Evolutionary conservation across 2,888 invertebrate genomes (phyloP), one percentile per base, ranked within the genome.

Genomic region (Nowickia ferox): DNA sequence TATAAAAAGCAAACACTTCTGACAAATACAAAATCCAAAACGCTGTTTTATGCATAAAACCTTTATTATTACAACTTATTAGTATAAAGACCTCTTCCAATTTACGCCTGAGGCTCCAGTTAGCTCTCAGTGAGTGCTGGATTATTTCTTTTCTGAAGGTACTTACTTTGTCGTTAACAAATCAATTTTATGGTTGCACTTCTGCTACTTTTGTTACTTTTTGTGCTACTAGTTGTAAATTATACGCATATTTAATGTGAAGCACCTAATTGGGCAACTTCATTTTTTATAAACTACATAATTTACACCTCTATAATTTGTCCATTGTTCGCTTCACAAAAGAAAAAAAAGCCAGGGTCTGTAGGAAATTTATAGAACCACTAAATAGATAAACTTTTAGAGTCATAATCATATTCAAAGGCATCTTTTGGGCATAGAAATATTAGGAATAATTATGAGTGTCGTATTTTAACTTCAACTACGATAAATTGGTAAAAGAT

Each of bases 231-330:
- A 69, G 61, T 80, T 81, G 66, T 84, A 84, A 84, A 81, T 84
- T 85, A 84, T 79, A 74, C 83, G 82, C 69, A 66, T 66, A 85
- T 87, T 87, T 82, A 86, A 84, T 74, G 69, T 80, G 77, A 86
- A 84, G 80, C 87, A 85, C 87, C 87, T 87, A 89, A 89, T 89
- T 88, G 89, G 85, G 79, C 80, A 89, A 61, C 42, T 51, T 69
- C 17, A 38, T 51, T 3, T 61, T 48, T 9, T 48, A 15, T 19
- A 40, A 19, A 42, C 19, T 51, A 55, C 13, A 68, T 48, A 71
- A 71, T 71, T 53, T 63, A 71, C 53, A 71, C 55, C 57, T 44
- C 30, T 38, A 10, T 38, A 22, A 51, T 51, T 11, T 40, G n/a
- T 78, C 15, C 51, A 48, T 68, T 51, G 57, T 53, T 65, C 17